Conservation (phyloP, 2,113 vertebrate species). For the Pachypanchax playfairii region DNA sequence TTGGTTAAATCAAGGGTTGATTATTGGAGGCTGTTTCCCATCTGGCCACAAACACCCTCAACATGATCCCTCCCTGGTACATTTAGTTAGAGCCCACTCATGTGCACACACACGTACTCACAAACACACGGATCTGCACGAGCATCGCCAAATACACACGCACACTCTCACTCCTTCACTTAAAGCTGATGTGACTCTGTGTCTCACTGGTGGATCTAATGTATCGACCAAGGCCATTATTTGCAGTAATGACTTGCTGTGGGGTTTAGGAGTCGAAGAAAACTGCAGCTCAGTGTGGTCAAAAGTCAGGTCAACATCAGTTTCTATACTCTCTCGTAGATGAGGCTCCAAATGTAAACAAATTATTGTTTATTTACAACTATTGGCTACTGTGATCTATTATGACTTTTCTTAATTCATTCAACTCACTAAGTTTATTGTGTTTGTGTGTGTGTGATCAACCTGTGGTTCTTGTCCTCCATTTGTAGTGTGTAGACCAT, state of each 20-base stretch:
- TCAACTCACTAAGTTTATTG: no score
- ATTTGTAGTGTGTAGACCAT: slow-evolving; percentile 91
- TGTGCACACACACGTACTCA: neutral
- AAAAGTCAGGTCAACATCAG: neutral
- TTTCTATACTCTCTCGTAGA: neutral
- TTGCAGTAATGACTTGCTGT: slow-evolving; percentile 24
- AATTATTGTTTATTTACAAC: no score
- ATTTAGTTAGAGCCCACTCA: slow-evolving; percentile 62
- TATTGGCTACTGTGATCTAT: no score
- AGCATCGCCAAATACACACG: neutral
- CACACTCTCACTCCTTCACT: neutral
- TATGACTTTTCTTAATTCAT: neutral
- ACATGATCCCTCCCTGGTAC: slow-evolving; percentile 66
- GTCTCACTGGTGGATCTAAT: slow-evolving; percentile 17
- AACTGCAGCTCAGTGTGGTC: neutral
- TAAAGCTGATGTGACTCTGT: slow-evolving; percentile 3
- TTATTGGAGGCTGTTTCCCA: slow-evolving; percentile 37
- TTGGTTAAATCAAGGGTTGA: slow-evolving; percentile 44
- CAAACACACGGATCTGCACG: slow-evolving; percentile 5
- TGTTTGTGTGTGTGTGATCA: neutral
- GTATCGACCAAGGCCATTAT: slow-evolving; percentile 43
- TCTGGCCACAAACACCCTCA: slow-evolving; percentile 39
- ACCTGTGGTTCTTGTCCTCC: slow-evolving; percentile 96
- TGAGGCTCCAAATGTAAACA: neutral
- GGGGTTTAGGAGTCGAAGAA: slow-evolving; percentile 7